phyloP scores from a whole-genome alignment of 2,888 invertebrate genomes.

The Sinopyrophorus schimmeli region DNA sequence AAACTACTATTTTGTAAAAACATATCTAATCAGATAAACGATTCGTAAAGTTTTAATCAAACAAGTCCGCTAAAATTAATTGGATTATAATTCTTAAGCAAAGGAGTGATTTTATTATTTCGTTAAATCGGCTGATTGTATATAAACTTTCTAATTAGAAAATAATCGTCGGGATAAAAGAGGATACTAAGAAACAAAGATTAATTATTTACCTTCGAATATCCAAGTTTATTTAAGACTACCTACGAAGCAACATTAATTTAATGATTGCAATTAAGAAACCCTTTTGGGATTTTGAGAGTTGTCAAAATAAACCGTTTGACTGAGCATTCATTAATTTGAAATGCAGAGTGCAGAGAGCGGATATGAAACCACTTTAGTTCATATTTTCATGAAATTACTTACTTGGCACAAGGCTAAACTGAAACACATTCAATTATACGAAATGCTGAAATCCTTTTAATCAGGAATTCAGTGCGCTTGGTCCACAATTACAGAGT shows the following conservation, averaged over 20 bases:
- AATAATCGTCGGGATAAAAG: too few relatives aligned
- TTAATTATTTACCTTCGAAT: too few relatives aligned
- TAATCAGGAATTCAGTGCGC: constrained; percentile 44
- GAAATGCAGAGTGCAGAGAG: constrained; percentile 25
- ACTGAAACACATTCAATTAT: constrained; percentile 44
- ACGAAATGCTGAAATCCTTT: constrained; percentile 46
- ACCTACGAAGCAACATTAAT: constrained; percentile 5
- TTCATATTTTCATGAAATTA: constrained; percentile 34
- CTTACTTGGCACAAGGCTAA: constrained; percentile 38
- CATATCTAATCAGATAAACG: too few relatives aligned
- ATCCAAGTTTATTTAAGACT: background rate
- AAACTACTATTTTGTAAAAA: too few relatives aligned
- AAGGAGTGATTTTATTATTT: too few relatives aligned
- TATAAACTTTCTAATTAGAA: too few relatives aligned
- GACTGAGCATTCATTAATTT: constrained; percentile 24
- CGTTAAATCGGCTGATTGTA: too few relatives aligned
- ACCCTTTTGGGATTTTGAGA: constrained; percentile 21
- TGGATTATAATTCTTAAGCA: too few relatives aligned
- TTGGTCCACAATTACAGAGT: constrained; percentile 40
- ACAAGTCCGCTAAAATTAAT: too few relatives aligned
- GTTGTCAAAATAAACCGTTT: constrained; percentile 24
- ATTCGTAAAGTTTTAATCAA: too few relatives aligned
- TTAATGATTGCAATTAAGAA: constrained; percentile 17
- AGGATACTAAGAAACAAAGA: too few relatives aligned
- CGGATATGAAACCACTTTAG: constrained; percentile 28